phyloP scores from a whole-genome alignment of 2,888 invertebrate genomes.

The Drosophila tripunctata region DNA sequence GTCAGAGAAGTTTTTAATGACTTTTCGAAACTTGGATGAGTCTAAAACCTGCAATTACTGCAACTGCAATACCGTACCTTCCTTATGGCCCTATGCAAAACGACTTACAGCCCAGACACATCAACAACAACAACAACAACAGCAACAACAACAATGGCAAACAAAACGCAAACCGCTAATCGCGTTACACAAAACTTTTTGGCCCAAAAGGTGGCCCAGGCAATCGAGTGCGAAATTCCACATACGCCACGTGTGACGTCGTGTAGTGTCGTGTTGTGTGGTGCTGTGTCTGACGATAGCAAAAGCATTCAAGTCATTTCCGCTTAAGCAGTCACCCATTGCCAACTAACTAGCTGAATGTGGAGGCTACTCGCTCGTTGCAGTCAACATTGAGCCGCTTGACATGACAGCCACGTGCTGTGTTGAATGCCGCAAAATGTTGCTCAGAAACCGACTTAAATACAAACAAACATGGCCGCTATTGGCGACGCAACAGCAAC shows the following conservation, averaged over 20 bases:
- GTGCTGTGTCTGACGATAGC: conserved; percentile 43
- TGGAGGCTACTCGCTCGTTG: conserved; percentile 2
- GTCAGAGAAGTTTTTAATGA: conserved; percentile 82
- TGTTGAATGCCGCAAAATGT: conserved; percentile 75
- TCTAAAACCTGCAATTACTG: conserved; percentile 73
- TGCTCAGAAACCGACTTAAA: conserved; percentile 77
- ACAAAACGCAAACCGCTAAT: conserved; percentile 77
- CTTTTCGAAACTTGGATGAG: conserved; percentile 75
- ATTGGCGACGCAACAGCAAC: conserved; percentile 36
- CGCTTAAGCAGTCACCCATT: conserved; percentile 73
- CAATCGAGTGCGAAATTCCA: conserved; percentile 80
- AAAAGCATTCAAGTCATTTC: conserved; percentile 80
- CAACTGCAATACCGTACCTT: conserved; percentile 37
- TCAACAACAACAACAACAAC: conserved; percentile 11
- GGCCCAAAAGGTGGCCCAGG: conserved; percentile 45
- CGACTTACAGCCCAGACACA: conserved; percentile 54
- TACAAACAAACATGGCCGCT: conserved; percentile 79
- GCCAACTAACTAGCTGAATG: conserved; percentile 30
- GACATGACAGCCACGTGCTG: conserved; percentile 69
- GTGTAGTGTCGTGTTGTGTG: conserved; percentile 4
- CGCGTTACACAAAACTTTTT: conserved; percentile 77
- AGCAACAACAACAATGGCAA: conserved; percentile 34
- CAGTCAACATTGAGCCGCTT: conserved; percentile 28
- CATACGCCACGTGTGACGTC: conserved; percentile 72
- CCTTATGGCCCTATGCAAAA: conserved; percentile 35